phyloP scores from a whole-genome alignment of 2,888 invertebrate species.

The Dryadula phaetusa region DNA sequence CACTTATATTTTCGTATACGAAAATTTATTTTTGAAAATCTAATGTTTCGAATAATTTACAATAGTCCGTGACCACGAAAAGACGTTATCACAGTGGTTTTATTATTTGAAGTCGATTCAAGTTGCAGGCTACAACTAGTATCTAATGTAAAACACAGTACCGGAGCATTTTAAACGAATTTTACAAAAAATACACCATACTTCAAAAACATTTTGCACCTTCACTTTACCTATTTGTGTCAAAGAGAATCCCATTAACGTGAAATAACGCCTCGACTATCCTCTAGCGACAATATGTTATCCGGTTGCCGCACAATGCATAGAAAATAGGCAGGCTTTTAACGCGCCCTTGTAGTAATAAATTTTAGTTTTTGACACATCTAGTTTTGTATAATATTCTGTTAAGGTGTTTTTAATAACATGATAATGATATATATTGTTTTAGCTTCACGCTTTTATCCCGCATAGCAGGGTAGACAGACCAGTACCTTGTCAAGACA shows the following conservation, averaged over 20 bases:
- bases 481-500: too few relatives aligned
- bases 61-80: too few relatives aligned
- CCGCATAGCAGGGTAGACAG: too few relatives aligned
- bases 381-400: conserved; percentile 9
- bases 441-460: too few relatives aligned
- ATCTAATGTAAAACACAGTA: neutral
- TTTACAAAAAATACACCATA: conserved; percentile 12
- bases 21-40: too few relatives aligned
- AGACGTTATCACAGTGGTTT: too few relatives aligned
- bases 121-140: neutral
- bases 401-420: neutral
- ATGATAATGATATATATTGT: neutral
- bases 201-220: conserved; percentile 34
- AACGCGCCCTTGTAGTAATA: conserved; percentile 43
- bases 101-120: too few relatives aligned
- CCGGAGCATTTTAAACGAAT: conserved; percentile 13
- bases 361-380: conserved; percentile 53
- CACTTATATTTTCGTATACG: too few relatives aligned
- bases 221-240: conserved; percentile 38
- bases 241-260: conserved; percentile 47
- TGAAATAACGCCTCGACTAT: conserved; percentile 49
- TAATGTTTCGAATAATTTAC: too few relatives aligned
- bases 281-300: conserved; percentile 48
- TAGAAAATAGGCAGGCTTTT: conserved; percentile 50
- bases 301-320: conserved; percentile 51